Evolutionary conservation across 1,140 invertebrate species (phyloP).

Genomic region (Agraylea sexmaculata): DNA sequence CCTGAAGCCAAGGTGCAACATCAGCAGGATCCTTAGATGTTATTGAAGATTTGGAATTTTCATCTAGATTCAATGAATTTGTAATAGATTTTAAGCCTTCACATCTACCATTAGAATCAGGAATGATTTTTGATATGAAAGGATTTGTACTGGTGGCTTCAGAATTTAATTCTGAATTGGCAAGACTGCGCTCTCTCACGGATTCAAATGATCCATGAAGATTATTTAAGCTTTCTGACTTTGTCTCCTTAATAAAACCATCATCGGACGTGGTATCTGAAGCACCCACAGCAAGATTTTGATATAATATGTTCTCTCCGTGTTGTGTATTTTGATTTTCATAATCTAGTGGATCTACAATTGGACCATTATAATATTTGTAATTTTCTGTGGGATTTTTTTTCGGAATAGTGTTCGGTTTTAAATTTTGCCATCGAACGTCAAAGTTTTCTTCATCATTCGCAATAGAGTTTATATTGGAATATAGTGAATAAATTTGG

Average conservation of each 20-base stretch:
- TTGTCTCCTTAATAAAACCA: conserved; percentile 31
- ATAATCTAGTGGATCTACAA: too few species aligned
- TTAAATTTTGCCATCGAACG: conserved; percentile 50
- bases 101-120: too few species aligned
- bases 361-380: too few species aligned
- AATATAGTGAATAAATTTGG: conserved; percentile 40
- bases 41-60: neutral
- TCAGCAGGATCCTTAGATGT: conserved; percentile 23
- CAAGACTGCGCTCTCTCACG: conserved; percentile 34
- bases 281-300: too few species aligned
- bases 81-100: neutral
- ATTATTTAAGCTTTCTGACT: conserved; percentile 43
- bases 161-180: too few species aligned
- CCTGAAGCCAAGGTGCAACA: conserved; percentile 46
- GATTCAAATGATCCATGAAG: conserved; percentile 49
- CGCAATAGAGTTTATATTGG: conserved; percentile 22
- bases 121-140: too few species aligned
- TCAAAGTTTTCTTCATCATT: conserved; percentile 47
- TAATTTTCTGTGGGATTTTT: neutral
- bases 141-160: too few species aligned
- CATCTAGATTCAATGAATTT: neutral
- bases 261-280: conserved; percentile 29
- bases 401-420: conserved; percentile 50
- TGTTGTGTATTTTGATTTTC: too few species aligned
- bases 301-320: too few species aligned